Evolutionary conservation across 2,888 invertebrate species (phyloP).

Genomic region (Mythimna vitellina): DNA sequence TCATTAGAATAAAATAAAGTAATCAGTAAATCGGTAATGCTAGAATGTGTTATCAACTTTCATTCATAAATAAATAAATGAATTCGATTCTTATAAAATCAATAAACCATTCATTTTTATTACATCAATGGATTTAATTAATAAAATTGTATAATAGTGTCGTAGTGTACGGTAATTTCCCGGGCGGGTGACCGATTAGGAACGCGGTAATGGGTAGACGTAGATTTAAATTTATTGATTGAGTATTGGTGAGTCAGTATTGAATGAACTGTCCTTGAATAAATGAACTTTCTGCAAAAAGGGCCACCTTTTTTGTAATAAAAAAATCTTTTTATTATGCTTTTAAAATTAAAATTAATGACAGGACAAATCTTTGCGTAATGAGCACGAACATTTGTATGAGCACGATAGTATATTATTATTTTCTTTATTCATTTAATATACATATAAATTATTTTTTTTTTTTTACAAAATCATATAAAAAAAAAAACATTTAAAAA

Average conservation of each 20-base stretch:
- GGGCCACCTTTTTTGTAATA: too few relatives aligned
- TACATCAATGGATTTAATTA: slow-evolving; percentile 9
- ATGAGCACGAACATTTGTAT: too few relatives aligned
- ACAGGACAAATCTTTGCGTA: too few relatives aligned
- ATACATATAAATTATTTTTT: too few relatives aligned
- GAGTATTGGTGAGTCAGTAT: background rate
- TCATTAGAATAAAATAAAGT: background rate
- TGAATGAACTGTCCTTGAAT: background rate
- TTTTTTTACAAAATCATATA: too few relatives aligned
- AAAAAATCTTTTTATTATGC: too few relatives aligned
- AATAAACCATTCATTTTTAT: slow-evolving; percentile 13
- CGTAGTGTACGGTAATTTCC: slow-evolving; percentile 3
- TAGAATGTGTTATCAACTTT: background rate
- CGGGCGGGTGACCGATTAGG: slow-evolving; percentile 3
- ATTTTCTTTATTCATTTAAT: too few relatives aligned
- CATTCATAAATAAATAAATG: background rate
- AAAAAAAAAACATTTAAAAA: too few relatives aligned
- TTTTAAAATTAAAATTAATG: too few relatives aligned
- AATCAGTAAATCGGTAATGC: background rate
- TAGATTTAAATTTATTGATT: background rate
- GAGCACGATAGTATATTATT: too few relatives aligned
- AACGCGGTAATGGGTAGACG: background rate
- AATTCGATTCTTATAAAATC: background rate
- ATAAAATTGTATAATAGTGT: background rate
- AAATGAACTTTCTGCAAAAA: background rate